A percentile compares a stretch with the other conserved stretches of the same genome.
Evolutionary conservation across 2,113 vertebrate genomes (phyloP).

Genomic region (Microcebus jonahi): DNA sequence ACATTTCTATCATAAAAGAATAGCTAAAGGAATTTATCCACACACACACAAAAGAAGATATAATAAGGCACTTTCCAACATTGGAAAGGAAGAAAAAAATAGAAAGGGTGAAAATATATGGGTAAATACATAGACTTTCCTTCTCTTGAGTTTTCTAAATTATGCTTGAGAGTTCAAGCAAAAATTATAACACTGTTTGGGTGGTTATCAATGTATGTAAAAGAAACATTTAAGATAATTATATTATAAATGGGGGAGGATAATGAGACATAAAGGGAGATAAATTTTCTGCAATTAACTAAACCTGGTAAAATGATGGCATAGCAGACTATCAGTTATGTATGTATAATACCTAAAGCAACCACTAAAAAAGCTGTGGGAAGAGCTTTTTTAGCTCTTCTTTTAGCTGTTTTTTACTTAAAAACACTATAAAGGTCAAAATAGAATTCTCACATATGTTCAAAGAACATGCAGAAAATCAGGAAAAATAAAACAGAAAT

Average conservation of each 20-base stretch:
- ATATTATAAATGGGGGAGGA: background rate
- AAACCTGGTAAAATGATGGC: background rate
- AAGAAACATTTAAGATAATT: constrained; percentile 11
- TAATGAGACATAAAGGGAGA: background rate
- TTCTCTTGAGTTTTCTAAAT: background rate
- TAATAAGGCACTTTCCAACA: background rate
- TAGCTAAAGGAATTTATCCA: background rate
- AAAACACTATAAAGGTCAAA: background rate
- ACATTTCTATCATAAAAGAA: background rate
- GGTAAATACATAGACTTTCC: background rate
- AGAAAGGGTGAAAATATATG: background rate
- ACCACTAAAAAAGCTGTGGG: background rate
- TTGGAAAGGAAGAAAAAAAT: background rate
- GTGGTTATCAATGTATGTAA: background rate
- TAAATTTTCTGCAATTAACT: background rate
- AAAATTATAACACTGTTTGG: background rate
- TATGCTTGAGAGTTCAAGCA: background rate
- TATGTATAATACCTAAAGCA: background rate
- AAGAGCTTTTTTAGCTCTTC: background rate
- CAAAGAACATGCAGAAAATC: background rate
- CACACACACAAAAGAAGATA: background rate
- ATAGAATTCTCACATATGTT: background rate
- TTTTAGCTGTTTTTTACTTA: too few relatives aligned
- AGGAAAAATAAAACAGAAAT: background rate
- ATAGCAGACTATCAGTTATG: background rate